phyloP scores from a whole-genome alignment of 2,888 invertebrate species.

The Melikaiella ostensackeni region DNA sequence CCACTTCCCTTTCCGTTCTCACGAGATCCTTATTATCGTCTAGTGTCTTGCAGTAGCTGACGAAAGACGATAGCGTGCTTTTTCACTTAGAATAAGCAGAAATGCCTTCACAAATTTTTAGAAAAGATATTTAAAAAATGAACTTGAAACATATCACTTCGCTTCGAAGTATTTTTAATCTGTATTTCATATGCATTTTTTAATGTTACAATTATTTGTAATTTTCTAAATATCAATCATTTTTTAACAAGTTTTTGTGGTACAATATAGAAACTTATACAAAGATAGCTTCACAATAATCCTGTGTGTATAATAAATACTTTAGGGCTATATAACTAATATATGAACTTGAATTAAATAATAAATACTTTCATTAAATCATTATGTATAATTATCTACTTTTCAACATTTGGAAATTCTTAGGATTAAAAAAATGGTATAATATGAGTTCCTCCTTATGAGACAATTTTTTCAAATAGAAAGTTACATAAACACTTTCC shows the following conservation, averaged over 20 bases:
- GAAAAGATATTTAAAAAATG: not conserved
- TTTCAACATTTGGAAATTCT: too few species aligned
- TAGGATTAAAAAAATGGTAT: not conserved
- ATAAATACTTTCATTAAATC: too few species aligned
- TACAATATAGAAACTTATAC: not conserved
- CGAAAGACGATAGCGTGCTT: slow-evolving; percentile 24
- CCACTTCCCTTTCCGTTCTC: slow-evolving; percentile 25
- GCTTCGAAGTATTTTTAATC: not conserved
- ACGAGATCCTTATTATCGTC: slow-evolving; percentile 26
- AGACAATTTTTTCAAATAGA: not conserved
- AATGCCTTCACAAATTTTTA: not conserved
- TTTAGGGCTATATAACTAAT: too few species aligned
- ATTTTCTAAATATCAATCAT: not conserved
- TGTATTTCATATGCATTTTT: not conserved
- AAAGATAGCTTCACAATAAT: too few species aligned
- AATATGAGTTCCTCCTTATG: not conserved
- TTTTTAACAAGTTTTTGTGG: not conserved
- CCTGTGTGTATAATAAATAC: too few species aligned
- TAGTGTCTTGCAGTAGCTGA: slow-evolving; percentile 6
- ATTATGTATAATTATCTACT: too few species aligned
- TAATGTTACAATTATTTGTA: not conserved
- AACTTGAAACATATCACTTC: not conserved
- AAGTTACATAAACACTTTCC: too few species aligned
- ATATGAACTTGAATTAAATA: too few species aligned
- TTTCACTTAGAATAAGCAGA: slow-evolving; percentile 16